These are phyloP conservation scores for Drusus annulatus DNA, from an alignment of 1,140 invertebrate species.

Conservation along the genomic window DNA sequence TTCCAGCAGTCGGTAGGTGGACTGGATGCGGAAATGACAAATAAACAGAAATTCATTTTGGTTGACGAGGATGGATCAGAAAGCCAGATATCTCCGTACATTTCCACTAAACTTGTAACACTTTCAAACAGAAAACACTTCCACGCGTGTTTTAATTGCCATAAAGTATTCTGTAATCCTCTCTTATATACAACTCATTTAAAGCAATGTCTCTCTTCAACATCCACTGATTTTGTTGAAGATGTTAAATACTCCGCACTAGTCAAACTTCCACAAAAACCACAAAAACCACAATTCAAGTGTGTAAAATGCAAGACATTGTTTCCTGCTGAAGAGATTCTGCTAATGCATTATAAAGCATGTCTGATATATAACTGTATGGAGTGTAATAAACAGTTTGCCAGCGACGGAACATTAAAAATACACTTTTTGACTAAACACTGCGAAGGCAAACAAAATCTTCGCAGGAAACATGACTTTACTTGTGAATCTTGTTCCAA, in stretches of 20 bases:
- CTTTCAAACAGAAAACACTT: background rate
- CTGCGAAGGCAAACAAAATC: background rate
- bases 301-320: background rate
- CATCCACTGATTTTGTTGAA: too few relatives aligned
- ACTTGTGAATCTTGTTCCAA: slow-evolving; percentile 14
- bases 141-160: background rate
- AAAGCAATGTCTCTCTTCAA: background rate
- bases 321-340: background rate
- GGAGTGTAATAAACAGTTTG: slow-evolving; percentile 19
- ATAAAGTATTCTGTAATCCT: slow-evolving; percentile 1
- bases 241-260: too few relatives aligned
- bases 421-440: slow-evolving; percentile 19
- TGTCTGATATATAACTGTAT: slow-evolving; percentile 3
- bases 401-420: slow-evolving; percentile 11
- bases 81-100: background rate
- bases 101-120: background rate
- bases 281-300: background rate
- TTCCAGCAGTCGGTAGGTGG: slow-evolving; percentile 15
- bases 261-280: background rate
- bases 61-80: background rate
- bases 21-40: background rate
- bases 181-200: background rate
- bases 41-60: slow-evolving; percentile 1
- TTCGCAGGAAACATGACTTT: background rate
- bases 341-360: background rate